Conservation (phyloP, 2,113 vertebrate species). For the Indicator indicator region DNA sequence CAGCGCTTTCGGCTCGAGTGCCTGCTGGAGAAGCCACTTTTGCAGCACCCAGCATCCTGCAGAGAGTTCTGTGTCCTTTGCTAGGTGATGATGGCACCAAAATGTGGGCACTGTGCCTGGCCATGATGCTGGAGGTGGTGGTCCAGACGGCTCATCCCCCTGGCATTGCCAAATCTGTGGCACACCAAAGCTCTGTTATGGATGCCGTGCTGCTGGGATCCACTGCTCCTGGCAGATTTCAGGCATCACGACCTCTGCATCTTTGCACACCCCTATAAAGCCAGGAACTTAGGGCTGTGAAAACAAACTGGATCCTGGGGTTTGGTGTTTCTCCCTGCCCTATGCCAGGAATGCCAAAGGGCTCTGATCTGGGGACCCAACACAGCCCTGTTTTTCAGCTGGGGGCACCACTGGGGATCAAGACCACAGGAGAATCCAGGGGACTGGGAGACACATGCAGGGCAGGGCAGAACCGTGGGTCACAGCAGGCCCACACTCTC, state of each 20-base stretch:
- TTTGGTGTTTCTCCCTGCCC: background rate
- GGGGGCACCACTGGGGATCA: fast-evolving
- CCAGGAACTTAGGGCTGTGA: background rate
- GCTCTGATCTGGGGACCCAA: background rate
- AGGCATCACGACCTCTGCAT: background rate
- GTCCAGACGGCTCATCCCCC: fast-evolving
- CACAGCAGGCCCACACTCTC: background rate
- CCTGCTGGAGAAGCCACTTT: background rate
- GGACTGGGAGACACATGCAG: background rate
- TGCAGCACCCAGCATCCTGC: background rate
- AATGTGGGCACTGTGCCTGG: fast-evolving
- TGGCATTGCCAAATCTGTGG: fast-evolving
- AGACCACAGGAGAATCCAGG: background rate
- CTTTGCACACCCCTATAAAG: background rate
- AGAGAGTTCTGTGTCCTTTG: background rate
- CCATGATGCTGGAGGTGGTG: fast-evolving
- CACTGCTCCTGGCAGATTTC: background rate
- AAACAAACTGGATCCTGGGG: background rate
- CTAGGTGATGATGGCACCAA: background rate
- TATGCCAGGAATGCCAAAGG: background rate
- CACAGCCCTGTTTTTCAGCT: background rate
- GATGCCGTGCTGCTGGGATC: background rate
- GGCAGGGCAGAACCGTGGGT: background rate
- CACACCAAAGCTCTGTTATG: background rate
- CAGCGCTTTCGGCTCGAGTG: constrained; percentile 7